Base-by-base conservation (phyloP, 2,888 invertebrate genomes). In the Panopea generosa region DNA sequence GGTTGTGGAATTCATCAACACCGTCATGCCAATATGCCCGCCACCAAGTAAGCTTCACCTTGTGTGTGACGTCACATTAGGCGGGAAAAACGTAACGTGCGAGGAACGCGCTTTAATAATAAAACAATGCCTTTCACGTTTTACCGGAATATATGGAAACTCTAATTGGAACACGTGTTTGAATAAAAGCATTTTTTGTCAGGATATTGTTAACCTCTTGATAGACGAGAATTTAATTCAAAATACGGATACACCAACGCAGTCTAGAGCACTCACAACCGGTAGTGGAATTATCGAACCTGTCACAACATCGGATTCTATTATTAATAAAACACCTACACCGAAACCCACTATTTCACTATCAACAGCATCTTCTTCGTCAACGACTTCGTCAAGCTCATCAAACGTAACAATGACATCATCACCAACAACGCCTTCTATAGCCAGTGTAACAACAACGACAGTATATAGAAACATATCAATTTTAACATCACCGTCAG, bases 21-120 rank as follows among this genome's bases (percentile, higher is more conserved):
- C 14, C 29, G 59, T 60, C 55, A 69, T 69, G 69, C 69, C 69
- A 43, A 22, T 62, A 20, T 77, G 77, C 22, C 77, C 77, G 22
- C 77, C 77, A 16, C 71, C 55, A 2, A 55, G 63, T 24, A 61
- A 62, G 20, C 59, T 77, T 14, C 71, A 77, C 29, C 62, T 52
- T 33, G 38, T 77, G 43, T 77, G 77, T 62, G 50, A 77, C 61
- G 56, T 61, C 45, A 47, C 55, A 1, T 26, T 62, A 9, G 61
- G 20, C 7, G 33, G 27, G 11, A 24, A 38, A 2, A 9, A 11
- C 16, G 38, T 62, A 7, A 57, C 61, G 18, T 76, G 76, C 22
- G 43, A 29, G 22, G 76, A 70, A 24, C 70, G 76, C 45, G 66
- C 66, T 38, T 40, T 61, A 2, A 57, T 76, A 2, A 57, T 76